Base-by-base conservation (phyloP, 1,140 invertebrate genomes). In the Drosophila hydei region DNA sequence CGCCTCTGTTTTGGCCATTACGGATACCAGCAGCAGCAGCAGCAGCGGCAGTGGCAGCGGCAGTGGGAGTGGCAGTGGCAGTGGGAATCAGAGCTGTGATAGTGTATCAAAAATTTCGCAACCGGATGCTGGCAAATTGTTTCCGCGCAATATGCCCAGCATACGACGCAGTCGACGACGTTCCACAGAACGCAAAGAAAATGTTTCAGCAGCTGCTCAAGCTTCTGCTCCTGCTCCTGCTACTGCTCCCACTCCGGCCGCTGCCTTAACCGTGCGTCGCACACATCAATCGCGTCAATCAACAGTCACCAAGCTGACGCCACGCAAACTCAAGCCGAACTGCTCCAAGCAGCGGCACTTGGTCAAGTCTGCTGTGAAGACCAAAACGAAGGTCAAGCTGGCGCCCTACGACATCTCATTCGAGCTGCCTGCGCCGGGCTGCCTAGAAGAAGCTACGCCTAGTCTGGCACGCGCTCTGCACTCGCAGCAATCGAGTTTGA, bases 101-200 rank as follows among this genome's bases (percentile, higher is more conserved):
- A 87, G 83, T 11, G 27, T 61, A 23, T 88, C 83, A 12, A 88
- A 88, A 42, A 83, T 72, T 14, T 88, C 83, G 2, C 81, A 87
- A 55, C 75, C 77, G 55, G 89, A 91, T 45, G 54, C 51, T 14
- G 63, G 89, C 40, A 91, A 89, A 58, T 69, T 91, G 25, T 91
- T 91, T 68, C 89, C 89, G 33, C 76, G 89, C n/a, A 91, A 91
- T 43, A 91, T 91, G 89, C 89, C 89, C 21, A 91, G 89, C 67
- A 91, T 91, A 21, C 61, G 89, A 0, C 69, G 89, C 11, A 91
- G 89, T 64, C 81, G 89, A 0, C 50, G 89, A 0, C 65, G 89
- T 4, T 75, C 68, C 8, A 55, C 71, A 0, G 80, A 85, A 19
- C 60, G 64, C 21, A 40, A 45, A 19, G 50, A 58, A 4, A 9